Base-by-base conservation (phyloP, 2,113 vertebrate genomes). In the Oenanthe melanoleuca region DNA sequence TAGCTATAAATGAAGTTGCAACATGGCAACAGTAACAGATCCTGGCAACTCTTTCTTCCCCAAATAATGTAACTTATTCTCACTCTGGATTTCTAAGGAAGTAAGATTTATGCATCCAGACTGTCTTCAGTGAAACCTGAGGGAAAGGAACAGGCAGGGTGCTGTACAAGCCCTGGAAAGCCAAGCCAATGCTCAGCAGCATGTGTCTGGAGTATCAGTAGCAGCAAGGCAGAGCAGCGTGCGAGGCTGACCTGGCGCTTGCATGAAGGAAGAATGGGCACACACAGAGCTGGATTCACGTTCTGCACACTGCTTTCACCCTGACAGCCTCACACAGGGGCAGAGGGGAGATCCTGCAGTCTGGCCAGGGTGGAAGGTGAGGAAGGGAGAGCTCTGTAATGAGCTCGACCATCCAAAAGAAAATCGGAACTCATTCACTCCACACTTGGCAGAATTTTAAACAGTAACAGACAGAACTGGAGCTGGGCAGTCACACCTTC, bases 261-360 rank as follows among this genome's bases (percentile, higher is more conserved):
- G 38, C 1, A 0, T 1, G 52, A 66, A 42, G 31, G 53, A 66
- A 38, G n/a, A 53, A 57, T 1, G 0, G 40, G 31, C 50, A 37
- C 2, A 2, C 26, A n/a, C 37, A 10, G 1, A 8, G 5, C 61
- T 0, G 4, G 28, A 29, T 10, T 74, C 11, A 1, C 42, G 2
- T 12, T 13, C 74, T 18, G 26, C 2, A 0, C 5, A 1, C 67
- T 5, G 1, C 57, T 50, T 38, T 12, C 11, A 23, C 16, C 34
- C 21, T 31, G 40, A 56, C 25, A 44, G 55, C 59, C 24, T 21
- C 6, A 1, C 40, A 22, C 24, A 28, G 50, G 24, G 45, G 20
- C 38, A n/a, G 0, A 20, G 12, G 8, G 40, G 37, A 72, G 5
- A 22, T 9, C 59, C 28, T 53, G 45, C 34, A 70, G 14, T 5